Conservation (phyloP, 2,797 vertebrate genomes). For the Micrastur ruficollis region DNA sequence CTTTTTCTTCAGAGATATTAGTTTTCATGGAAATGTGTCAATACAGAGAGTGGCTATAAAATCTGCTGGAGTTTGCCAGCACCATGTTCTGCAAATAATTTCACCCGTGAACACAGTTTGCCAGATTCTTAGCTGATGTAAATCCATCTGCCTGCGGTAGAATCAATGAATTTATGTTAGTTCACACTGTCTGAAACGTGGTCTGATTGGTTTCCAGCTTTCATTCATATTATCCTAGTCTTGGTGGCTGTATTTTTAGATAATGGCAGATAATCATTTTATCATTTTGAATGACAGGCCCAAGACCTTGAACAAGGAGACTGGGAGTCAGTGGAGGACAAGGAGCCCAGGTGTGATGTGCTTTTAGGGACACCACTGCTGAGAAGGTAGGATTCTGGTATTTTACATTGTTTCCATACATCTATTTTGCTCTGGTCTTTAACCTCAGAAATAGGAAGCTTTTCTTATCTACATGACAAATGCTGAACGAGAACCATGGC, state of each 20-base stretch:
- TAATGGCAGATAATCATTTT: neutral
- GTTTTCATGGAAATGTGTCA: constrained; percentile 20
- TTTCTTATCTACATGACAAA: neutral
- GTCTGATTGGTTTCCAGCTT: constrained; percentile 17
- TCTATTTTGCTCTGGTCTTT: neutral
- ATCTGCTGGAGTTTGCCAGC: constrained; percentile 14
- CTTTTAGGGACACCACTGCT: neutral
- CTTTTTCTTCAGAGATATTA: neutral
- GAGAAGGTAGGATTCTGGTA: neutral
- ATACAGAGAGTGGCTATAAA: neutral
- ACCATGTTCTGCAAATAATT: constrained; percentile 16
- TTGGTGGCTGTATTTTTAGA: neutral
- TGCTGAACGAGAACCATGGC: neutral
- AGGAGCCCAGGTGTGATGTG: neutral
- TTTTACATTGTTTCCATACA: neutral
- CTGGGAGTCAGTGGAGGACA: neutral
- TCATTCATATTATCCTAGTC: neutral
- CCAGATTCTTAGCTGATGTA: constrained; percentile 18
- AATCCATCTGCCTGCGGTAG: constrained; percentile 25
- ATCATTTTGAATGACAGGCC: neutral
- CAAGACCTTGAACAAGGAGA: neutral
- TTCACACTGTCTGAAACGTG: neutral
- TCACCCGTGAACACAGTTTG: neutral
- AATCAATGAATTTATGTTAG: constrained; percentile 17
- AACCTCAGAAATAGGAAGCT: neutral